These are phyloP conservation scores for Eupristina koningsbergeri DNA, from an alignment of 1,140 invertebrate genomes.

Conservation along the genomic window DNA sequence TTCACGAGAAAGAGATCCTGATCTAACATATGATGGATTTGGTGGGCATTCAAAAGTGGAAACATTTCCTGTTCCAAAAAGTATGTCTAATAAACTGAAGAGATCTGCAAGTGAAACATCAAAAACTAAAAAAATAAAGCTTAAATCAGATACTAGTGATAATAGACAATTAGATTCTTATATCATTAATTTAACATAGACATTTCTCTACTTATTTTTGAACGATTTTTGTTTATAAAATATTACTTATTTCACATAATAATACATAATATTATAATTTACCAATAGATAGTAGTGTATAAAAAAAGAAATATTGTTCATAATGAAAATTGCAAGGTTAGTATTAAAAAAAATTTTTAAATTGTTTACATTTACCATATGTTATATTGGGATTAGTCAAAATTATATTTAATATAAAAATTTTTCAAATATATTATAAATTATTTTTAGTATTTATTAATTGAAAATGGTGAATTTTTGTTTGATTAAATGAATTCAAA, in stretches of 20 bases:
- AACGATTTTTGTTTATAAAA: conserved; percentile 27
- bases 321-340: neutral
- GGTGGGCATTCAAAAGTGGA: conserved; percentile 65
- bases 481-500: too few relatives aligned
- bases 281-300: neutral
- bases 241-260: conserved; percentile 8
- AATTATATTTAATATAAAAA: neutral
- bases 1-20: conserved; percentile 1
- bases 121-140: conserved; percentile 50
- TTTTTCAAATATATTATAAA: neutral
- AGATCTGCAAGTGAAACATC: conserved; percentile 21
- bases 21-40: conserved; percentile 61
- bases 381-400: neutral
- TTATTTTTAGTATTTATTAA: neutral
- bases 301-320: neutral
- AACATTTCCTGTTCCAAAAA: conserved; percentile 54
- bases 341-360: neutral
- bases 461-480: too few relatives aligned
- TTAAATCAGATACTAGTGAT: conserved; percentile 48
- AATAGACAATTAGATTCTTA: conserved; percentile 51
- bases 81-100: conserved; percentile 44
- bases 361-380: neutral
- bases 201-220: conserved; percentile 30
- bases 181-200: conserved; percentile 48
- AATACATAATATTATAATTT: too few relatives aligned